Conservation (phyloP, 2,888 invertebrate species). For the Limenitis camilla region DNA sequence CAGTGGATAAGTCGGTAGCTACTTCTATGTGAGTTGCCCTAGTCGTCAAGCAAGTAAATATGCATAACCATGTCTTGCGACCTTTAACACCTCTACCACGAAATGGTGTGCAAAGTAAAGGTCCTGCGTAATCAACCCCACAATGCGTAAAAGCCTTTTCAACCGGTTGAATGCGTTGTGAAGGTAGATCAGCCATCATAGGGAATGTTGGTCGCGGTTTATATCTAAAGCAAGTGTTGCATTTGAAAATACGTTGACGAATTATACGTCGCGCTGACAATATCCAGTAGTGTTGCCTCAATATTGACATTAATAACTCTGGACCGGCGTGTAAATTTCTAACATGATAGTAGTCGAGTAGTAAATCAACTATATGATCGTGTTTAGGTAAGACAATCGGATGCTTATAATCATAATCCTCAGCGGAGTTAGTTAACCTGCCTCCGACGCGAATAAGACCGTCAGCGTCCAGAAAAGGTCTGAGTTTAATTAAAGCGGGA, state of each 20-base stretch:
- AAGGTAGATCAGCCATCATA: constrained; percentile 13
- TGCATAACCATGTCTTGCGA: constrained; percentile 13
- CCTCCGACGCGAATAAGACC: not conserved
- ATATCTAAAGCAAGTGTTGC: constrained; percentile 7
- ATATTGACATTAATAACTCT: constrained; percentile 12
- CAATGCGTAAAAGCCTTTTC: constrained; percentile 17
- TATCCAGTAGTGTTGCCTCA: constrained; percentile 15
- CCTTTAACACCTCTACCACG: constrained; percentile 9
- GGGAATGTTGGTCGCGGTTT: constrained; percentile 12
- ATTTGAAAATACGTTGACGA: not conserved
- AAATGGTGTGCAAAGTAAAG: constrained; percentile 7
- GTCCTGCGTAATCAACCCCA: constrained; percentile 17
- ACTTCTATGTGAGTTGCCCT: constrained; percentile 20
- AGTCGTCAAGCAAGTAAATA: constrained; percentile 15
- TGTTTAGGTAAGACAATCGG: not conserved
- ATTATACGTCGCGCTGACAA: constrained; percentile 12
- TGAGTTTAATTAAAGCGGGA: too few species aligned
- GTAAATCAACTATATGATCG: constrained; percentile 6
- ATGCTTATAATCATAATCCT: not conserved
- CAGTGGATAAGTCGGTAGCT: constrained; percentile 16
- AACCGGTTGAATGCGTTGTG: constrained; percentile 3
- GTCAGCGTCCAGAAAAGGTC: not conserved
- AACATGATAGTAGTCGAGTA: constrained; percentile 13
- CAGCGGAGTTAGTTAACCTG: not conserved
- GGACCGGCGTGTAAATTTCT: constrained; percentile 16